Base-by-base conservation (phyloP, 2,113 vertebrate genomes). In the Trachemys scripta region DNA sequence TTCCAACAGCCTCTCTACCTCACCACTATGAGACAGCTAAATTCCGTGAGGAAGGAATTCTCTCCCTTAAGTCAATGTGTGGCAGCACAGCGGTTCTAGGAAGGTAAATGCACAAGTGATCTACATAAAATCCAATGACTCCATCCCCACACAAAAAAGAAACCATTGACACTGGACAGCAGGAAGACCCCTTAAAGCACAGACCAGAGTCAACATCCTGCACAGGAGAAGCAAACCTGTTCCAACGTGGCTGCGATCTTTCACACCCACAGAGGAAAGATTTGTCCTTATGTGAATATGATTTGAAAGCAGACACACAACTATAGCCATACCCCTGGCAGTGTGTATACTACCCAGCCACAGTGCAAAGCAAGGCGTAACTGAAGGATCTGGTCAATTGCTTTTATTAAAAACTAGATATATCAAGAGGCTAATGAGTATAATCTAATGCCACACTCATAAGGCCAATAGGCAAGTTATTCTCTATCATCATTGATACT, bases 111-210 rank as follows among this genome's bases (percentile, higher is more conserved):
- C 19, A 19, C n/a, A 75, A 17, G 9, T 56, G 59, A 95, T 62
- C 72, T 84, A 90, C 54, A 92, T 35, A 42, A 42, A 75, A 42
- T n/a, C 69, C 69, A 75, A 5, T 8, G 65, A 38, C 35, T 72
- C 65, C 65, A n/a, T 38, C 35, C 19, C 17, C 8, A n/a, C 8
- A 19, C 90, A 82, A 88, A 75, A 85, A 95, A 59, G 79, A 53
- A 84, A 65, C 84, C 54, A 42, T 45, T 89, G 93, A 94, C 81
- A 94, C 45, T 88, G 87, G 90, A 3, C 1, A 82, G 0, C 0
- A 88, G 80, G 93, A 89, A 90, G 79, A 91, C 88, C 29, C 91
- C 92, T 85, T 92, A 96, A 96, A 96, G 95, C 96, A 90, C 80
- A 90, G 54, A 83, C 65, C 80, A 31, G 57, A 27, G 57, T 59